Percentiles rank a stretch among this genome's conserved stretches.
These are phyloP conservation scores for Galaxias olidus DNA, from an alignment of 2,797 vertebrate genomes.

Conservation along the genomic window DNA sequence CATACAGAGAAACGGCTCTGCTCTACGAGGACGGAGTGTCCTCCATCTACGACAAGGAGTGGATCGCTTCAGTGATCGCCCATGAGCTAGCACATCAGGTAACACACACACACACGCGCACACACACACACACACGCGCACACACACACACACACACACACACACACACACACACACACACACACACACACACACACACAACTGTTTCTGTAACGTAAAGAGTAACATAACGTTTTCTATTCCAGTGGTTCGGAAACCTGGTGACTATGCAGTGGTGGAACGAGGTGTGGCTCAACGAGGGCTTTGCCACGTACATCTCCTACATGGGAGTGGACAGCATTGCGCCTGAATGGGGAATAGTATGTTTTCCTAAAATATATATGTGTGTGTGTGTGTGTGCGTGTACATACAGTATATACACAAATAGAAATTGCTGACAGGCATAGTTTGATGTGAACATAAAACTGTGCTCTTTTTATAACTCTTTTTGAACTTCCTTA, in stretches of 20 bases:
- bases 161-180: no score
- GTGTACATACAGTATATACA: no score
- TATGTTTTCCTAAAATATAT: slow-evolving; percentile 32
- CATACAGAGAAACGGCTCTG: slow-evolving; percentile 66
- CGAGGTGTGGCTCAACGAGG: slow-evolving; percentile 79
- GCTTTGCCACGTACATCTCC: slow-evolving; percentile 72
- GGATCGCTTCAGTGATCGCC: slow-evolving; percentile 52
- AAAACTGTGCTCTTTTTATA: no score
- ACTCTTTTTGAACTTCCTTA: no score
- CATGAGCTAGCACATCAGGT: slow-evolving; percentile 83
- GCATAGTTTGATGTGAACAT: no score
- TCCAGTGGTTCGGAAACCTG: slow-evolving; percentile 82
- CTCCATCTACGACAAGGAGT: slow-evolving; percentile 56
- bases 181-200: no score
- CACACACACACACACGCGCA: no score
- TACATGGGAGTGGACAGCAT: slow-evolving; percentile 47
- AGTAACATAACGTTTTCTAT: slow-evolving; percentile 11
- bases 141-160: no score
- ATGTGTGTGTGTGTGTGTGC: no score
- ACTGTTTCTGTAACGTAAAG: no score
- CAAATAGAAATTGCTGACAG: no score
- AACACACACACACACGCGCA: not conserved
- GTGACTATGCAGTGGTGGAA: slow-evolving; percentile 85
- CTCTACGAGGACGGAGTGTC: slow-evolving; percentile 64
- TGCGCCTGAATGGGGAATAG: slow-evolving; percentile 61